phyloP scores from a whole-genome alignment of 2,113 vertebrate genomes.

The Cyrtonyx montezumae region DNA sequence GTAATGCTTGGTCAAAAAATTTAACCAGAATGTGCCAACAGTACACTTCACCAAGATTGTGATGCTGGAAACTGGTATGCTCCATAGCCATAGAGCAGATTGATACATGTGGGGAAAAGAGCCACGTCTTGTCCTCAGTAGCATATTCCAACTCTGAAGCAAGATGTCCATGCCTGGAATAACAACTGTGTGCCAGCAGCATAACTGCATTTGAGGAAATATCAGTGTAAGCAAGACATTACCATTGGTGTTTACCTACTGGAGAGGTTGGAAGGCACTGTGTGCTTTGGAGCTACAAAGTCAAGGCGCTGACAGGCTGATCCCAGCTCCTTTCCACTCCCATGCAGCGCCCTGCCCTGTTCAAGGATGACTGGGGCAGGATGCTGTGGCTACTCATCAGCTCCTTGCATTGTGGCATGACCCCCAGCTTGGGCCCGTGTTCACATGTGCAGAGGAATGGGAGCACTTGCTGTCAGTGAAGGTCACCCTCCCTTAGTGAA shows the following conservation, averaged over 20 bases:
- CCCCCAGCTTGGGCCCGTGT: too few species aligned
- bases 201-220: neutral
- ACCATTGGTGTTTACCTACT: too few species aligned
- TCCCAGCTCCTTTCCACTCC: neutral
- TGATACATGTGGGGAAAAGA: neutral
- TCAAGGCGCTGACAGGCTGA: neutral
- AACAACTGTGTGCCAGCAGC: neutral
- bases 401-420: too few species aligned
- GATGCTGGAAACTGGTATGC: neutral
- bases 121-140: neutral
- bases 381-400: too few species aligned
- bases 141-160: neutral
- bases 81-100: neutral
- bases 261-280: neutral
- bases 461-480: too few species aligned
- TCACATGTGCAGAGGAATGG: too few species aligned
- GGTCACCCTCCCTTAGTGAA: too few species aligned
- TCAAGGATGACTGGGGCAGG: too few species aligned
- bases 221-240: fast-evolving
- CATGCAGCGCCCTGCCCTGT: neutral
- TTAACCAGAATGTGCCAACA: neutral
- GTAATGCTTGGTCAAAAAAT: neutral
- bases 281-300: neutral
- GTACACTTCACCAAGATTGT: neutral
- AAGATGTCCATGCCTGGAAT: neutral